phyloP scores from a whole-genome alignment of 2,888 invertebrate species.

The Pseudococcus longispinus region DNA sequence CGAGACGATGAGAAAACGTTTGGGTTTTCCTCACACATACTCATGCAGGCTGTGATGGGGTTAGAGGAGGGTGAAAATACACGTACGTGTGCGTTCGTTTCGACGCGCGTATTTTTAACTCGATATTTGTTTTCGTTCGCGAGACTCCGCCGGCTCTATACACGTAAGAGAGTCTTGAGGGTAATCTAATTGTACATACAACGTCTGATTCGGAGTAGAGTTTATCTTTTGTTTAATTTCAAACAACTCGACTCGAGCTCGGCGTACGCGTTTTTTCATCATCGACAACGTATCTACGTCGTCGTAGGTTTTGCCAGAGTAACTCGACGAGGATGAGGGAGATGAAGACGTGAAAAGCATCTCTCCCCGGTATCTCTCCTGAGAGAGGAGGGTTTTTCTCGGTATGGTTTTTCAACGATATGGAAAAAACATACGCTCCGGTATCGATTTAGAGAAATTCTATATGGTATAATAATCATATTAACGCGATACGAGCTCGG shows the following conservation, averaged over 20 bases:
- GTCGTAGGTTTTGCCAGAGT: background rate
- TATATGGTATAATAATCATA: slow-evolving; percentile 24
- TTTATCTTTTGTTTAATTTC: slow-evolving; percentile 15
- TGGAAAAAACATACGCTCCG: background rate
- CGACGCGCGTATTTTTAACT: background rate
- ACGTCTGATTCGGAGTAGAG: background rate
- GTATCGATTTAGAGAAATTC: slow-evolving; percentile 14
- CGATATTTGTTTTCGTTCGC: slow-evolving; percentile 8
- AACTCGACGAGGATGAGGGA: background rate
- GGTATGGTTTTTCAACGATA: background rate
- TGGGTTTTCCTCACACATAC: background rate
- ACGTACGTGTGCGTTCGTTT: background rate
- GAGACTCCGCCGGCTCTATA: background rate
- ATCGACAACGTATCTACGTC: background rate
- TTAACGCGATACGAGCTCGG: background rate
- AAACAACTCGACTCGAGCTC: background rate
- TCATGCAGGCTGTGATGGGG: background rate
- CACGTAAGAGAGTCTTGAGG: background rate
- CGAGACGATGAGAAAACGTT: background rate
- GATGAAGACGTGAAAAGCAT: background rate
- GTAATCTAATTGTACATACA: slow-evolving; percentile 8
- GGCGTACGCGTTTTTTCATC: background rate
- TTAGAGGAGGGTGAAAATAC: too few relatives aligned
- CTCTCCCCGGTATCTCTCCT: background rate
- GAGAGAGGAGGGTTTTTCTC: background rate